These are phyloP conservation scores for Lepidocyrtoides sp. DNA, from an alignment of 2,888 invertebrate species.

Conservation along the genomic window DNA sequence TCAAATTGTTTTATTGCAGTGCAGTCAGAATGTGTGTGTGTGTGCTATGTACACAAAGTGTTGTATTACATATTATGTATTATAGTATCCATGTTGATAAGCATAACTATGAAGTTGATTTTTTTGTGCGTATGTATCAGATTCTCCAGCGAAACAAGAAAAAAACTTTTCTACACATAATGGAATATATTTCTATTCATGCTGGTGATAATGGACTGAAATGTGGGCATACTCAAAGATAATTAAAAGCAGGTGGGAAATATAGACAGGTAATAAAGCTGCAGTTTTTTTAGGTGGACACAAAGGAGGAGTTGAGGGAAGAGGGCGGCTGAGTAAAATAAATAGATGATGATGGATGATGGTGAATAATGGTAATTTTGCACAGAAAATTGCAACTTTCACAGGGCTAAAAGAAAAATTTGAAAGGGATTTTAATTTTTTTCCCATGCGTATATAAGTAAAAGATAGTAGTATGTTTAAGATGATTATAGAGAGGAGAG, in stretches of 20 bases:
- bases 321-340: slow-evolving; percentile 11
- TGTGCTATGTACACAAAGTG: neutral
- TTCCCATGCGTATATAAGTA: slow-evolving; percentile 23
- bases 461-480: neutral
- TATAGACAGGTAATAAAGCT: neutral
- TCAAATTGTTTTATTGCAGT: neutral
- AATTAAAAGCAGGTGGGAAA: slow-evolving; percentile 43
- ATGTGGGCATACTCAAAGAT: slow-evolving; percentile 21
- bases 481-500: neutral
- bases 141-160: neutral
- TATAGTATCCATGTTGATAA: neutral
- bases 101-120: neutral
- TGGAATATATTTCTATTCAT: too few relatives aligned
- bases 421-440: slow-evolving; percentile 23
- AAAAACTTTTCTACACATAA: neutral
- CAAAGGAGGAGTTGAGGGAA: neutral
- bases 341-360: neutral
- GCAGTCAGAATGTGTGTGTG: neutral
- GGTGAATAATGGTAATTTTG: neutral
- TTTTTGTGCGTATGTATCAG: neutral
- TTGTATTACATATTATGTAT: too few relatives aligned
- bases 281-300: neutral
- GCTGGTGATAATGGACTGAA: slow-evolving; percentile 36
- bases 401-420: slow-evolving; percentile 8
- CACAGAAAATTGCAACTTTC: slow-evolving; percentile 34